Evolutionary conservation across 2,888 invertebrate genomes (phyloP).

Genomic region (Camponotus fellah): DNA sequence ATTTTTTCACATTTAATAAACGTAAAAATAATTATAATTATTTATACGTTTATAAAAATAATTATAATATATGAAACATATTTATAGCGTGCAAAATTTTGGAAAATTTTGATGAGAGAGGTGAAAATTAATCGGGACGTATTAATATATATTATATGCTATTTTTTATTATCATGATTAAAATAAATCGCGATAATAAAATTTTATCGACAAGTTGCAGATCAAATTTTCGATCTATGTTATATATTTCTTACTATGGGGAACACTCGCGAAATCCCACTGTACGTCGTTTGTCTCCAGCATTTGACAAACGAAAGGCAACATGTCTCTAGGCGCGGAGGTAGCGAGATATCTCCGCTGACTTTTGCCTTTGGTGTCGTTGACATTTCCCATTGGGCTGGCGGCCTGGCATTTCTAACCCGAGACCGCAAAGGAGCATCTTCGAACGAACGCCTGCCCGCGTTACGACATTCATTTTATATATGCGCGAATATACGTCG

Average conservation of each 20-base stretch:
- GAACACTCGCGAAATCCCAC: slow-evolving; percentile 49
- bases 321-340: slow-evolving; percentile 47
- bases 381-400: slow-evolving; percentile 78
- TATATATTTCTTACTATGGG: slow-evolving; percentile 36
- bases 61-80: too few species aligned
- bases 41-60: too few species aligned
- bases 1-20: neutral
- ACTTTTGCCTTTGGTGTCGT: slow-evolving; percentile 70
- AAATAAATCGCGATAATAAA: neutral
- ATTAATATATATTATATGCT: neutral
- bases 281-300: slow-evolving; percentile 40
- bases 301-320: slow-evolving; percentile 68
- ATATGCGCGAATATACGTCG: slow-evolving; percentile 25
- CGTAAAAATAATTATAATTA: neutral
- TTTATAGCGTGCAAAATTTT: neutral
- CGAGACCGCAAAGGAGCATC: slow-evolving; percentile 58
- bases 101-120: neutral
- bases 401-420: slow-evolving; percentile 67
- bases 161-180: neutral
- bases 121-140: neutral
- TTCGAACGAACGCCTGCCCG: slow-evolving; percentile 20
- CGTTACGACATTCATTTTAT: slow-evolving; percentile 53
- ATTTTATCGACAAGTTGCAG: neutral
- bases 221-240: slow-evolving; percentile 61
- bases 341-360: slow-evolving; percentile 62